Evolutionary conservation across 2,888 invertebrate species (phyloP), one percentile per base, ranked within the genome.

Genomic region (Clostera curtula): DNA sequence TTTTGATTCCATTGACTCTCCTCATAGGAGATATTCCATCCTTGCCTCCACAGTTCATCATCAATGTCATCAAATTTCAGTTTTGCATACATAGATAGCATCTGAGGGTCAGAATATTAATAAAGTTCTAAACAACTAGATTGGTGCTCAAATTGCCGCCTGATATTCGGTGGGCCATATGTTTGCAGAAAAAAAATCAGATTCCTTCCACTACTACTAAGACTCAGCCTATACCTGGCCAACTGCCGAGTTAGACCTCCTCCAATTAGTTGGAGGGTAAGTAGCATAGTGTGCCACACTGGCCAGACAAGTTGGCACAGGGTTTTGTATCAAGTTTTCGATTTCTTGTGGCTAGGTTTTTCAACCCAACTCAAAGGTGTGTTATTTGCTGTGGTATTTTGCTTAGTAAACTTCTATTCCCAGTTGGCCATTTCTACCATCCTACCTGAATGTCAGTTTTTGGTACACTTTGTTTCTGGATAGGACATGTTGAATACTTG

Each of bases 41-140:
- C 99, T 75, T 99, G 99, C 64, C 98, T 99, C 99, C 99, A 99
- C 0, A 89, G 95, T 2, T 99, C 99, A 0, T 99, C 99, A 67
- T 99, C 96, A 7, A 89, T 83, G 75, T 99, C 97, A 43, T 96
- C 95, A 84, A 99, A 99, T 40, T 90, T 86, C 44, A 98, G 76
- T 33, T 89, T 85, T 28, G 95, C 92, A 66, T 98, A 97, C 49
- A 97, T 72, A 18, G 96, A 90, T 29, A 96, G 82, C 96, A 98
- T 97, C 92, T 96, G 60, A 9, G 77, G 44, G 15, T 10, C 13
- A 19, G 13, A 3, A 12, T 7, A 5, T 12, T 4, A 6, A 17
- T 8, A 2, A n/a, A 2, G 8, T n/a, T 9, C 8, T 18, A 3
- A 18, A 18, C 2, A 4, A 18, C n/a, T n/a, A n/a, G n/a, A n/a